Evolutionary conservation across 2,113 vertebrate genomes (phyloP).

Genomic region (Antidorcas marsupialis): DNA sequence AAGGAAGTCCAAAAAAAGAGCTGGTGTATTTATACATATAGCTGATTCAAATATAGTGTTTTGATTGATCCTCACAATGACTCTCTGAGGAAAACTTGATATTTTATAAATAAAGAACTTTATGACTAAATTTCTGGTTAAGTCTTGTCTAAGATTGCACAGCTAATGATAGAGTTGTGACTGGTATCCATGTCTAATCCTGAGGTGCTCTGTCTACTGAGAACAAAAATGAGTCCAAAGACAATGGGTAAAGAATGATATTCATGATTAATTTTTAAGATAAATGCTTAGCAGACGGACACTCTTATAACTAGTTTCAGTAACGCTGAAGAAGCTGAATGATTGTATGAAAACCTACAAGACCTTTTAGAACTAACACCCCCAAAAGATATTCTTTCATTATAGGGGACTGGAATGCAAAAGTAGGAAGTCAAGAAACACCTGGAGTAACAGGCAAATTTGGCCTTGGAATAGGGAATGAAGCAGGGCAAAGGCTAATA

Average conservation of each 20-base stretch:
- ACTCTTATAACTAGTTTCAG: neutral
- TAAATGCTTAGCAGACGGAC: neutral
- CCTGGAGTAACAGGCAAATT: neutral
- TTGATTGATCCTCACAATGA: neutral
- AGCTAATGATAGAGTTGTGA: neutral
- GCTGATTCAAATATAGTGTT: neutral
- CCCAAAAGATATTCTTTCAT: neutral
- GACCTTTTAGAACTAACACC: neutral
- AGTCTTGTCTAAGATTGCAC: neutral
- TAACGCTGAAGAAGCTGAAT: neutral
- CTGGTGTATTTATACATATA: neutral
- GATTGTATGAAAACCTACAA: neutral
- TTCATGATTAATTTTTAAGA: neutral
- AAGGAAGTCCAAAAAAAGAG: neutral
- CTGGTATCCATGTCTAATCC: neutral
- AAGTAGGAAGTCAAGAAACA: neutral
- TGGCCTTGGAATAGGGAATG: neutral
- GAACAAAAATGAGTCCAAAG: neutral
- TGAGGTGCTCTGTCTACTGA: neutral
- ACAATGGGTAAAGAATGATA: neutral
- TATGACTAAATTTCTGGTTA: neutral
- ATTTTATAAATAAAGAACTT: constrained; percentile 28
- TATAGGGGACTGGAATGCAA: neutral
- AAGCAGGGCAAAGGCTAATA: neutral
- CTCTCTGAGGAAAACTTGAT: neutral